phyloP scores from a whole-genome alignment of 2,113 vertebrate species.

The Ceyx melanurus region DNA sequence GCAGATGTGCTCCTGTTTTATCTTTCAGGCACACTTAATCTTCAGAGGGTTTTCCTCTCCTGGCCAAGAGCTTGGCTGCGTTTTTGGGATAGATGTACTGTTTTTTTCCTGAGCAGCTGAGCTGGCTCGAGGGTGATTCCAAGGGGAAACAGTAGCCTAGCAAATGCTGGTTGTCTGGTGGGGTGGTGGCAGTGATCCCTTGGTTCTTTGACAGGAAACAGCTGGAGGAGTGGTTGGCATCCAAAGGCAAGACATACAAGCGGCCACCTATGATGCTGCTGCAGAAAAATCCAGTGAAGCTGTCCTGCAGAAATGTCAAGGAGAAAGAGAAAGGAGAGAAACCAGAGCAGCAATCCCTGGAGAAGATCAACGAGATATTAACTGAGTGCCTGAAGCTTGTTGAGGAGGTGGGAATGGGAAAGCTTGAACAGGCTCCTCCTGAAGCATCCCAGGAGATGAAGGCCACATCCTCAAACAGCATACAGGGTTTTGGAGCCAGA shows the following conservation, averaged over 20 bases:
- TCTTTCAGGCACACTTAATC: fast-evolving
- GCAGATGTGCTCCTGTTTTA: neutral
- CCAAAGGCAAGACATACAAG: slow-evolving; percentile 89
- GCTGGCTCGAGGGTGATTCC: neutral
- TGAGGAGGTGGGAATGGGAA: slow-evolving; percentile 74
- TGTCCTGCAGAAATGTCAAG: slow-evolving; percentile 72
- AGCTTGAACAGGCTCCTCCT: neutral
- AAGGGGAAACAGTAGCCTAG: neutral
- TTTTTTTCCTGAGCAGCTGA: neutral
- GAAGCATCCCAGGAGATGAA: neutral
- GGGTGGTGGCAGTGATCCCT: neutral
- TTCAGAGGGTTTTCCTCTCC: neutral
- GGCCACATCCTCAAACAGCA: neutral
- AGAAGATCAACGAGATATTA: slow-evolving; percentile 76
- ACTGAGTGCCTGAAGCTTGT: slow-evolving; percentile 82
- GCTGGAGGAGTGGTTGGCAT: slow-evolving; percentile 86
- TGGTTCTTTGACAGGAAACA: slow-evolving; percentile 75
- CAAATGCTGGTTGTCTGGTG: neutral
- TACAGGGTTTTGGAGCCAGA: neutral
- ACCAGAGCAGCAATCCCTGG: slow-evolving; percentile 62
- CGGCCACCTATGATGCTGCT: slow-evolving; percentile 84
- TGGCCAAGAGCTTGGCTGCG: neutral
- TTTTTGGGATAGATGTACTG: neutral
- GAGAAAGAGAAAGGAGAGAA: slow-evolving; percentile 79
- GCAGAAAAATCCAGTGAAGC: slow-evolving; percentile 48